Percentiles rank a stretch among this genome's conserved stretches.
These are phyloP conservation scores for Troides aeacus DNA, from an alignment of 2,888 invertebrate genomes.

Conservation along the genomic window DNA sequence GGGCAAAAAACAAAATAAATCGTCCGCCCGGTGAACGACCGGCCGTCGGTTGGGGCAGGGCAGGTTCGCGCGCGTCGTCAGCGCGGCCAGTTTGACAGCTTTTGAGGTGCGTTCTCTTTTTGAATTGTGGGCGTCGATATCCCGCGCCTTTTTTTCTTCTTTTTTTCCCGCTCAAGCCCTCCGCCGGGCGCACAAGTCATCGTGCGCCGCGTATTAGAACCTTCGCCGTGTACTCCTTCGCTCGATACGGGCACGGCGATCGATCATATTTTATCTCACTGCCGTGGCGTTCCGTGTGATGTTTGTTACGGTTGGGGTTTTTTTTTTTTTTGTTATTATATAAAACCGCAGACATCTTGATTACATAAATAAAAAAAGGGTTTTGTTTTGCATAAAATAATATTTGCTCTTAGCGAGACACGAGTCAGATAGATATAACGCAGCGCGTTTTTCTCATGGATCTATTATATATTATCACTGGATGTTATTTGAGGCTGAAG, in stretches of 20 bases:
- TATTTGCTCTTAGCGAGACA: too few species aligned
- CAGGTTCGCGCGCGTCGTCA: constrained; percentile 52
- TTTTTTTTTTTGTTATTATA: constrained; percentile 4
- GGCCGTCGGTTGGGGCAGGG: constrained; percentile 65
- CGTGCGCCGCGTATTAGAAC: constrained; percentile 27
- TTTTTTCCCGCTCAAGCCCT: constrained; percentile 59
- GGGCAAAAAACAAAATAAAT: constrained; percentile 76
- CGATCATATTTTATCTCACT: constrained; percentile 24
- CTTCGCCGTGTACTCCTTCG: constrained; percentile 15
- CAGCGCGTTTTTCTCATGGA: too few species aligned
- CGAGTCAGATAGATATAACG: too few species aligned
- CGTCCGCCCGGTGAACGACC: constrained; percentile 64
- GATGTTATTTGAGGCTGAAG: too few species aligned
- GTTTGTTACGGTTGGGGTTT: constrained; percentile 1
- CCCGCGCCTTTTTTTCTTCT: constrained; percentile 19
- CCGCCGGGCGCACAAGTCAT: constrained; percentile 53
- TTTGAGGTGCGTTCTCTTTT: constrained; percentile 75
- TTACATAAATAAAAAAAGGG: neutral
- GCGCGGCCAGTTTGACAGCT: constrained; percentile 74
- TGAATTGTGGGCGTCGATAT: constrained; percentile 64
- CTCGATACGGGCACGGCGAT: constrained; percentile 13
- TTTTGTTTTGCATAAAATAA: too few species aligned
- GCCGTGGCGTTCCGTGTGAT: constrained; percentile 9
- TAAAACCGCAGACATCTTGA: neutral
- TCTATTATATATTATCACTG: too few species aligned